These are phyloP conservation scores for Atethmia centrago DNA, from an alignment of 2,888 invertebrate genomes.

Conservation along the genomic window DNA sequence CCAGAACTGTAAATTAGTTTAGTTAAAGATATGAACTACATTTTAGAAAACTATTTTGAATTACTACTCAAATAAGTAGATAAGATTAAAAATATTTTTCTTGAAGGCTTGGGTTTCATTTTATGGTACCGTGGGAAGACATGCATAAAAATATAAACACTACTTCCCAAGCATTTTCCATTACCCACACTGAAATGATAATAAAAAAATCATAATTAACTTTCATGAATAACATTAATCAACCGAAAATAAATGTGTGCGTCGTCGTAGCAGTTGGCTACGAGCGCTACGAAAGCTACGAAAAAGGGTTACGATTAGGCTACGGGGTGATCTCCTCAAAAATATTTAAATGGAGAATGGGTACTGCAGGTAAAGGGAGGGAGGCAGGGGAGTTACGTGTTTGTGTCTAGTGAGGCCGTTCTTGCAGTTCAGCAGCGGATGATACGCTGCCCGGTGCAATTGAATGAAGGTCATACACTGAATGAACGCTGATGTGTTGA, in stretches of 20 bases:
- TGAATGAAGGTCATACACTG: slow-evolving; percentile 41
- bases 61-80: background rate
- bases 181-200: background rate
- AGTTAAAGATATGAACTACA: background rate
- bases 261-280: slow-evolving; percentile 46
- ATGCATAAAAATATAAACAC: background rate
- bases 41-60: background rate
- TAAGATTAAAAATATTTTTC: slow-evolving; percentile 3
- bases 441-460: slow-evolving; percentile 39
- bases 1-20: background rate
- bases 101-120: background rate
- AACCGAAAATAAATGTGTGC: slow-evolving; percentile 23
- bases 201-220: slow-evolving; percentile 27
- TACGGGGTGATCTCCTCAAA: slow-evolving; percentile 39
- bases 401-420: slow-evolving; percentile 57
- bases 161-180: background rate
- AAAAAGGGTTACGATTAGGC: slow-evolving; percentile 42
- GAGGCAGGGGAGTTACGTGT: slow-evolving; percentile 22
- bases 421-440: slow-evolving; percentile 47
- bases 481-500: slow-evolving; percentile 33
- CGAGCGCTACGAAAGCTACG: slow-evolving; percentile 48
- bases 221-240: slow-evolving; percentile 23
- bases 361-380: slow-evolving; percentile 48
- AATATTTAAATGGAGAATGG: slow-evolving; percentile 49
- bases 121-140: background rate